Base-by-base conservation (phyloP, 2,113 vertebrate species). In the Apus apus region DNA sequence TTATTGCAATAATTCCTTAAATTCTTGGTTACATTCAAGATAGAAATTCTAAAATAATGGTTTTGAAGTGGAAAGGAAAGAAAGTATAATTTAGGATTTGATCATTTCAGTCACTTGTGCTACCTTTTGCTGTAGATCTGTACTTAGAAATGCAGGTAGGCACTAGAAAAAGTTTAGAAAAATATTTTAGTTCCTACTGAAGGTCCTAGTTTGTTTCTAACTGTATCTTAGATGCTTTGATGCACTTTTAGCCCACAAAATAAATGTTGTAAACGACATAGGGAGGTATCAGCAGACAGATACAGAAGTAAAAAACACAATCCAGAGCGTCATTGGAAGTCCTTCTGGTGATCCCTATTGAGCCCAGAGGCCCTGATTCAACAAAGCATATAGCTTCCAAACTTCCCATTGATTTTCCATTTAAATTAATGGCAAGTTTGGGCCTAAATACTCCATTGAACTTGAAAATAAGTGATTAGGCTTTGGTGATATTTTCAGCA, bases 391-490 rank as follows among this genome's bases (percentile, higher is more conserved):
- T 95, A 95, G 94, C 51, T n/a, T 79, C 50, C 94, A 50, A 90
- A 66, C 75, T 90, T 93, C 40, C 70, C 90, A 91, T 73, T 88
- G 85, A 93, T 95, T 92, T 95, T 50, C 40, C 85, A 83, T 91
- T 95, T 93, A 87, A 93, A 93, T 94, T 94, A 91, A 93, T 66
- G 75, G 64, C 50, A 96, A 92, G 50, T 92, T 88, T 62, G 54
- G 67, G 17, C 78, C 85, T 77, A 85, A 93, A 94, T 88, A 91
- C 71, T 88, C 93, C 85, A 91, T 94, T 93, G 79, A 95, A 96
- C n/a, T 40, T 58, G n/a, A 50, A 32, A 68, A n/a, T 72, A 78
- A 85, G 58, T 56, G 54, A 48, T 87, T 68, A 85, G 78, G 70
- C 54, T 90, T 91, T 54, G 74, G 72, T 76, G 71, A 54, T 85